Conservation (phyloP, 2,113 vertebrate genomes). For the Seriola rivoliana region DNA sequence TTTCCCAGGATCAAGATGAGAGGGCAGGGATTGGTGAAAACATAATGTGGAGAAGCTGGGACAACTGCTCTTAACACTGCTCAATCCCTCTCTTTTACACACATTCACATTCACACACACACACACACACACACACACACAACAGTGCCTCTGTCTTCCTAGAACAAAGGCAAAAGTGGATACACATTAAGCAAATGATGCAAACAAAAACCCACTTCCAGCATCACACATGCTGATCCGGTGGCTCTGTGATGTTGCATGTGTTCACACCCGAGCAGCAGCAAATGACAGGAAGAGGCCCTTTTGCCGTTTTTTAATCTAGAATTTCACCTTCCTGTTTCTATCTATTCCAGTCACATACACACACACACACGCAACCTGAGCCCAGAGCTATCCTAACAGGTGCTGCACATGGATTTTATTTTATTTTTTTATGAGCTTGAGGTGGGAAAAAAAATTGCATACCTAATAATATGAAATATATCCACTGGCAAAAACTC, state of each 20-base stretch:
- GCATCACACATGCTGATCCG: constrained; percentile 32
- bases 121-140: constrained; percentile 6
- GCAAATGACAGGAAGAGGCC: constrained; percentile 13
- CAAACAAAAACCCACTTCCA: constrained; percentile 21
- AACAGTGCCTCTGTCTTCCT: constrained; percentile 15
- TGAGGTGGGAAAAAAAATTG: constrained; percentile 17
- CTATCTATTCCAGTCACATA: constrained; percentile 43
- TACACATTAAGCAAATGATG: constrained; percentile 36
- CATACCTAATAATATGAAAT: constrained; percentile 35
- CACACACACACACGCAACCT: constrained; percentile 7
- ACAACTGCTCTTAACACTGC: constrained; percentile 19
- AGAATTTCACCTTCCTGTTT: not conserved
- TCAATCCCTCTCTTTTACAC: constrained; percentile 5
- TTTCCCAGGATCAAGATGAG: constrained; percentile 63
- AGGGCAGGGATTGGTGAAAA: constrained; percentile 41
- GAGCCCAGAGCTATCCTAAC: constrained; percentile 43
- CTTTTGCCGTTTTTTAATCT: constrained; percentile 15
- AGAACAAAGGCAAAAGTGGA: constrained; percentile 60
- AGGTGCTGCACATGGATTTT: constrained; percentile 41
- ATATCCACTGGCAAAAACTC: constrained; percentile 34
- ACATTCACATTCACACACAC: not conserved
- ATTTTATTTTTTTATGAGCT: constrained; percentile 47
- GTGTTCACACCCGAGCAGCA: constrained; percentile 8
- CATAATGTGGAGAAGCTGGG: constrained; percentile 24
- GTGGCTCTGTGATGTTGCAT: not conserved